Conservation (phyloP, 2,113 vertebrate species). For the Danionella cerebrum region DNA sequence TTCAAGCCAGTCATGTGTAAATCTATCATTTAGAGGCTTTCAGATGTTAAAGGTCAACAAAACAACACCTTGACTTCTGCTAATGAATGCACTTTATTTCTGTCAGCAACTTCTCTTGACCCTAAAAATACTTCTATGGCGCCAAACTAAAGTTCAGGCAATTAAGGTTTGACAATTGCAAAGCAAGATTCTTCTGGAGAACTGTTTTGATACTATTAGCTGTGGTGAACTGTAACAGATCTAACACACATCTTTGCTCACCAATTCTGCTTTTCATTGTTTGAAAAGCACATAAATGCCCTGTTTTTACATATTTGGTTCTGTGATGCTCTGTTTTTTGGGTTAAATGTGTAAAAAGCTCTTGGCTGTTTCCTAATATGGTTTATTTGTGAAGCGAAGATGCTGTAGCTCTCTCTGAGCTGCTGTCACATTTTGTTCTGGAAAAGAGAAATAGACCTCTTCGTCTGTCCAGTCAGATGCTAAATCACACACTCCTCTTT, state of each 20-base stretch:
- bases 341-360: too few relatives aligned
- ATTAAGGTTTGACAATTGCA: not conserved
- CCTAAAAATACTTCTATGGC: not conserved
- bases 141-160: not conserved
- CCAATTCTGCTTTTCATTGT: too few relatives aligned
- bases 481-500: conserved; percentile 29
- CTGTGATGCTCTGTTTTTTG: too few relatives aligned
- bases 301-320: too few relatives aligned
- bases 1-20: not conserved
- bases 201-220: too few relatives aligned
- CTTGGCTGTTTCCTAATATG: not conserved
- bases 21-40: not conserved
- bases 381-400: not conserved
- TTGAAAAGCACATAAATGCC: too few relatives aligned
- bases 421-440: not conserved
- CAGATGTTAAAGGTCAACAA: not conserved
- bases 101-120: not conserved
- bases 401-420: not conserved
- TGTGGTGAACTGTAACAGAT: too few relatives aligned
- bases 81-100: not conserved
- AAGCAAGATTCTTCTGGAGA: not conserved
- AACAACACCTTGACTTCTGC: not conserved
- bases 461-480: conserved; percentile 22
- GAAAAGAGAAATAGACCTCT: conserved; percentile 30
- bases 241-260: too few relatives aligned